Percentiles rank a stretch among this genome's conserved stretches.
These are phyloP conservation scores for Istiophorus platypterus DNA, from an alignment of 2,113 vertebrate genomes.

Conservation along the genomic window DNA sequence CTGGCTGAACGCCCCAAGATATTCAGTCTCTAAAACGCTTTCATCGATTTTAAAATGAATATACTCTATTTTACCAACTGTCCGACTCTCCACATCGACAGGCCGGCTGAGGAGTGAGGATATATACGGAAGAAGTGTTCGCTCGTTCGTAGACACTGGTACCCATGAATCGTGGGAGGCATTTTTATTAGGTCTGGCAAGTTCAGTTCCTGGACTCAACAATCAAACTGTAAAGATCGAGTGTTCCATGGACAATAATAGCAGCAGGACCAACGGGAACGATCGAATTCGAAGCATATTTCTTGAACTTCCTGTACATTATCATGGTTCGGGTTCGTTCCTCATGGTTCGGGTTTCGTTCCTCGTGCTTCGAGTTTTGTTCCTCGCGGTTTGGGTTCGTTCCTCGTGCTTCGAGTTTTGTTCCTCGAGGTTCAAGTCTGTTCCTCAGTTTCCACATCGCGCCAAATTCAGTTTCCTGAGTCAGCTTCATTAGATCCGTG, in stretches of 20 bases:
- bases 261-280: slow-evolving; percentile 6
- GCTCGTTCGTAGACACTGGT: neutral
- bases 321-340: neutral
- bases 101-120: slow-evolving; percentile 1
- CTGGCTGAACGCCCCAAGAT: neutral
- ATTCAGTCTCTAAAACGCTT: slow-evolving; percentile 14
- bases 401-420: no score
- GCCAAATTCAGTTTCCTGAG: neutral
- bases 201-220: slow-evolving; percentile 1
- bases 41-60: slow-evolving; percentile 3
- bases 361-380: no score
- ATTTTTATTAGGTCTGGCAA: slow-evolving; percentile 3
- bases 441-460: neutral
- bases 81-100: neutral
- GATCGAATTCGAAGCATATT: slow-evolving; percentile 7
- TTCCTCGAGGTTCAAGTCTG: no score
- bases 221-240: slow-evolving; percentile 16
- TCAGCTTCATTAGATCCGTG: neutral
- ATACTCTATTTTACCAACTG: neutral
- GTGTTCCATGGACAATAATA: neutral
- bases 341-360: no score
- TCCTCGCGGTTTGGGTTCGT: neutral
- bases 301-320: neutral
- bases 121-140: neutral
- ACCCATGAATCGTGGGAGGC: neutral